Conservation (phyloP, 2,888 invertebrate species). For the Dicranocentrus wangi region DNA sequence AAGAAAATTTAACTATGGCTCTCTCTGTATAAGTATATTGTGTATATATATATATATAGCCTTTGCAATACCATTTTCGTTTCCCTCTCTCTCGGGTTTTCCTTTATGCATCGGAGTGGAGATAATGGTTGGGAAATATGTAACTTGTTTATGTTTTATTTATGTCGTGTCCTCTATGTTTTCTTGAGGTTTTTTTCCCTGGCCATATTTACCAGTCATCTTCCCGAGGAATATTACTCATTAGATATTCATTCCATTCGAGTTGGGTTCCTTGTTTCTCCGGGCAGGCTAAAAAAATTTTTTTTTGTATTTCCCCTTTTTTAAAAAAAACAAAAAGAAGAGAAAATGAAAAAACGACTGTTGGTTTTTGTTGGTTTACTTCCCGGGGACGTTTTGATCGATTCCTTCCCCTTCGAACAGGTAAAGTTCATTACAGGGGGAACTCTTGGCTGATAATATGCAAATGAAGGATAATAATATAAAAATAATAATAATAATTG, state of each 20-base stretch:
- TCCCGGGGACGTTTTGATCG: no score
- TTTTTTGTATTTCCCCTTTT: background rate
- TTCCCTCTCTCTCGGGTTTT: conserved; percentile 2
- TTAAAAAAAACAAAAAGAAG: no score
- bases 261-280: background rate
- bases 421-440: no score
- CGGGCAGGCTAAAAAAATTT: background rate
- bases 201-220: conserved; percentile 7
- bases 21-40: no score
- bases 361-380: no score
- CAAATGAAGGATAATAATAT: no score
- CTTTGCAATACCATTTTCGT: background rate
- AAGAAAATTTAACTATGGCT: no score
- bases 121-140: conserved; percentile 46
- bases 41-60: background rate
- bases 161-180: conserved; percentile 60
- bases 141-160: conserved; percentile 68
- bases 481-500: no score
- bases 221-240: background rate
- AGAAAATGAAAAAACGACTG: no score
- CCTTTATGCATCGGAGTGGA: conserved; percentile 35
- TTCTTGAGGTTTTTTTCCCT: conserved; percentile 41
- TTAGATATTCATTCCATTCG: conserved; percentile 6
- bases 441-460: no score
- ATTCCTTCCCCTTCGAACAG: no score